Percentiles rank a stretch among this genome's conserved stretches.
phyloP scores from a whole-genome alignment of 2,888 invertebrate genomes.

The Neocrepidodera transversa region DNA sequence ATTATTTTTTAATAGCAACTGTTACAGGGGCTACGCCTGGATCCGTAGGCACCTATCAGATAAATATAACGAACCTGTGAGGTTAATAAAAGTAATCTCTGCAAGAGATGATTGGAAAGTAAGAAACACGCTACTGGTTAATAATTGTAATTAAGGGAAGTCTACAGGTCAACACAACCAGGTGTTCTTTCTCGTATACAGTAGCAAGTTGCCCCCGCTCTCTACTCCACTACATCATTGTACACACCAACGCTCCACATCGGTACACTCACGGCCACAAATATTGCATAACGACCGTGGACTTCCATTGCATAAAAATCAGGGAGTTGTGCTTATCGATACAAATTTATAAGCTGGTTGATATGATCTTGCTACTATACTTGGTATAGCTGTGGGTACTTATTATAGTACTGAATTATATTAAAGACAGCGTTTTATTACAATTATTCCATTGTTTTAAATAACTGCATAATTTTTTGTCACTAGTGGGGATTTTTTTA shows the following conservation, averaged over 20 bases:
- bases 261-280: slow-evolving; percentile 27
- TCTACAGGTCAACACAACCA: slow-evolving; percentile 56
- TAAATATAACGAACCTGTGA: slow-evolving; percentile 34
- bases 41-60: slow-evolving; percentile 26
- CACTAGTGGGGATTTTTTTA: too few species aligned
- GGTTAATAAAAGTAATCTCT: slow-evolving; percentile 37
- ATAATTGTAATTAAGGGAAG: slow-evolving; percentile 59
- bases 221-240: slow-evolving; percentile 32
- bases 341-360: slow-evolving; percentile 18
- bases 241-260: slow-evolving; percentile 15
- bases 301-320: slow-evolving; percentile 21
- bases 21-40: slow-evolving; percentile 8
- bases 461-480: too few species aligned
- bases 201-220: slow-evolving; percentile 51
- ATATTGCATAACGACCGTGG: slow-evolving; percentile 25
- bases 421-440: too few species aligned
- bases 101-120: slow-evolving; percentile 44
- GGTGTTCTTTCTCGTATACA: slow-evolving; percentile 56
- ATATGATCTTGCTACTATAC: slow-evolving; percentile 11
- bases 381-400: slow-evolving; percentile 10
- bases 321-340: slow-evolving; percentile 7
- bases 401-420: too few species aligned
- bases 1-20: too few species aligned
- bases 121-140: slow-evolving; percentile 58
- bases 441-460: too few species aligned